Percentiles rank a stretch among this genome's conserved stretches.
Conservation (phyloP, 1,140 invertebrate species). For the Metopolophium dirhodum region DNA sequence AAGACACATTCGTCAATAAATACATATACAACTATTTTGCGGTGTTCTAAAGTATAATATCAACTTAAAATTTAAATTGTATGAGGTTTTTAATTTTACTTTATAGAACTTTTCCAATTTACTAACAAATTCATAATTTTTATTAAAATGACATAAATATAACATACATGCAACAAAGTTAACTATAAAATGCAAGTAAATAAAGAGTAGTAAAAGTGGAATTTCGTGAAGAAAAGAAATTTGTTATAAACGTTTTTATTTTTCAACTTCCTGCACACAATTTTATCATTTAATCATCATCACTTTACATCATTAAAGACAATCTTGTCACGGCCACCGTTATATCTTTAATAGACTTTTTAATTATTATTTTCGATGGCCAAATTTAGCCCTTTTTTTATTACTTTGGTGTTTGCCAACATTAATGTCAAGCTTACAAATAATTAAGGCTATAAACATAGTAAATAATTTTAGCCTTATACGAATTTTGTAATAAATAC, state of each 20-base stretch:
- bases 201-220: not conserved
- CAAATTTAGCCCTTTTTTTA: not conserved
- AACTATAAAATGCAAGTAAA: not conserved
- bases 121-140: too few relatives aligned
- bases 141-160: too few relatives aligned
- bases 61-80: not conserved
- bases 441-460: conserved; percentile 4
- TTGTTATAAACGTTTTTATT: not conserved
- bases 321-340: not conserved
- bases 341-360: conserved; percentile 1
- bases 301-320: not conserved
- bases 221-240: not conserved
- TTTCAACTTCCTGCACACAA: not conserved
- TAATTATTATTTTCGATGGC: not conserved
- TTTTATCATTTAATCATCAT: not conserved
- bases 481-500: not conserved
- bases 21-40: not conserved
- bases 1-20: not conserved
- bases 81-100: not conserved
- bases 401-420: not conserved
- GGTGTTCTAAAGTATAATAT: not conserved
- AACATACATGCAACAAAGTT: not conserved
- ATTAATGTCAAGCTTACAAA: not conserved
- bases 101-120: not conserved
- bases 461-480: not conserved